Percentiles rank a stretch among this genome's conserved stretches.
Evolutionary conservation across 2,797 vertebrate species (phyloP).

Genomic region (Merluccius polli): DNA sequence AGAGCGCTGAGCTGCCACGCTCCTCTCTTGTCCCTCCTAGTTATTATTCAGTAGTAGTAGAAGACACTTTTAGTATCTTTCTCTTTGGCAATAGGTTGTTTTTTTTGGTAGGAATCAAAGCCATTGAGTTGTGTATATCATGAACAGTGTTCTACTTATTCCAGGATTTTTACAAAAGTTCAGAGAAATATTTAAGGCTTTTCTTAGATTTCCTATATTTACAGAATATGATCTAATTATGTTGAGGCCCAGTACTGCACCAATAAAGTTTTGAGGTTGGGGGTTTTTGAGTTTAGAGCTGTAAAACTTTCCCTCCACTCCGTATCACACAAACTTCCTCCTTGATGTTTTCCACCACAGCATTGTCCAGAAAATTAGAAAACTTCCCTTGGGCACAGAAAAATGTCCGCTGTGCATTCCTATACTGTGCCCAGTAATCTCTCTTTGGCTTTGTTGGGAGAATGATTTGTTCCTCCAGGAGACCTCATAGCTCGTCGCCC

Average conservation of each 20-base stretch:
- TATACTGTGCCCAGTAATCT: slow-evolving; percentile 68
- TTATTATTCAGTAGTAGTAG: neutral
- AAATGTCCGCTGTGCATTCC: slow-evolving; percentile 69
- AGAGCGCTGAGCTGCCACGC: slow-evolving; percentile 55
- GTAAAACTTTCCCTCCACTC: neutral
- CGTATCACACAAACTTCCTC: slow-evolving; percentile 49
- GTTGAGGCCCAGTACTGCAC: slow-evolving; percentile 1
- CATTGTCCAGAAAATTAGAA: slow-evolving; percentile 67
- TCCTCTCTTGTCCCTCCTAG: slow-evolving; percentile 31
- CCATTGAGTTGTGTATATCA: slow-evolving; percentile 10
- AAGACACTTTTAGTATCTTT: neutral
- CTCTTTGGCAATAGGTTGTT: neutral
- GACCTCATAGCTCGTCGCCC: slow-evolving; percentile 66
- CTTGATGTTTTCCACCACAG: slow-evolving; percentile 60
- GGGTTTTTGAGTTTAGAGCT: neutral
- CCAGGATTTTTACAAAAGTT: slow-evolving; percentile 2
- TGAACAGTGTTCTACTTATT: slow-evolving; percentile 5
- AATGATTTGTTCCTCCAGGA: slow-evolving; percentile 72
- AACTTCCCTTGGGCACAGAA: slow-evolving; percentile 62
- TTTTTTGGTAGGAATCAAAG: neutral
- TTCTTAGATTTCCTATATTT: slow-evolving; percentile 4
- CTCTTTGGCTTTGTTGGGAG: slow-evolving; percentile 70
- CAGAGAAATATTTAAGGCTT: neutral
- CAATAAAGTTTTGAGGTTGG: slow-evolving; percentile 1
- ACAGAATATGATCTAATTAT: slow-evolving; percentile 2